A percentile compares a stretch with the other conserved stretches of the same genome.
Conservation (phyloP, 2,888 invertebrate genomes). For the Nowickia ferox region DNA sequence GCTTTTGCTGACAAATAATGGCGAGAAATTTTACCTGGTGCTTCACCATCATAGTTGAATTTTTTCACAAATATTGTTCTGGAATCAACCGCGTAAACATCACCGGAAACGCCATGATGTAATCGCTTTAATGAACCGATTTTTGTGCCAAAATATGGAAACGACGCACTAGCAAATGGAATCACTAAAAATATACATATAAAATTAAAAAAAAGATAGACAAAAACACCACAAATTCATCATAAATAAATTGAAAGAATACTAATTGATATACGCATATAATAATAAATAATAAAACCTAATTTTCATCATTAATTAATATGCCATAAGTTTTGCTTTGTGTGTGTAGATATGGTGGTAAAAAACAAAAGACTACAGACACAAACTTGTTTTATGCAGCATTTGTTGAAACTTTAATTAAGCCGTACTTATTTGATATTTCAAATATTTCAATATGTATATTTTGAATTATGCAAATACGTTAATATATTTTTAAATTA, state of each 20-base stretch:
- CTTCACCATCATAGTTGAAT: constrained; percentile 95
- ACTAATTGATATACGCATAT: constrained; percentile 5
- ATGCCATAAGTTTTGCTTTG: neutral
- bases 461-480: neutral
- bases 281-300: constrained; percentile 35
- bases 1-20: neutral
- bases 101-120: constrained; percentile 93
- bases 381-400: constrained; percentile 76
- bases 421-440: too few species aligned
- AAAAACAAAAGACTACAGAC: constrained; percentile 79
- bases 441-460: too few species aligned
- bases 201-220: constrained; percentile 54
- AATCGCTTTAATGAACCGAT: constrained; percentile 90
- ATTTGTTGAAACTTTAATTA: constrained; percentile 9
- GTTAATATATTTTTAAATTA: neutral
- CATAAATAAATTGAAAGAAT: constrained; percentile 25
- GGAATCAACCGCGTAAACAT: constrained; percentile 94
- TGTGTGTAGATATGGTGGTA: neutral
- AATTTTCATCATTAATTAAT: constrained; percentile 6
- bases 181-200: constrained; percentile 73
- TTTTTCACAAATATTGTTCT: constrained; percentile 93
- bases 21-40: constrained; percentile 87
- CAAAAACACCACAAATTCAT: neutral
- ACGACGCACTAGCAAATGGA: constrained; percentile 79
- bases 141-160: constrained; percentile 89